phyloP scores from a whole-genome alignment of 2,888 invertebrate species.

The Tachina fera region DNA sequence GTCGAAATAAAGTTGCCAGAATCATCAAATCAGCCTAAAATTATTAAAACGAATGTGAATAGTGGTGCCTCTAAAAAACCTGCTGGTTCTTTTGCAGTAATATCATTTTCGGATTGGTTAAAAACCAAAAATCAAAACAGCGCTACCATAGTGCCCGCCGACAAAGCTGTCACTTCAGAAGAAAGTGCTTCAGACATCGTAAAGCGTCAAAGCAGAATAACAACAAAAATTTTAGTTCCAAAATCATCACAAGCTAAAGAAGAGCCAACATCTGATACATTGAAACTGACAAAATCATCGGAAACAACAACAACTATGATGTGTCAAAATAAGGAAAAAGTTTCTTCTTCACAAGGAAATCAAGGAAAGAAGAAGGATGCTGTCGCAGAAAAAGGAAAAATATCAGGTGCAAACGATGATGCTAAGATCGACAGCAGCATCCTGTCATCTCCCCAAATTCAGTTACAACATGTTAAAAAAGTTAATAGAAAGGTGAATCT shows the following conservation, averaged over 20 bases:
- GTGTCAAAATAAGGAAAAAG: constrained; percentile 1
- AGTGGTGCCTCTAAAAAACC: constrained; percentile 44
- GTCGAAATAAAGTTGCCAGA: background rate
- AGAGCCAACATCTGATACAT: background rate
- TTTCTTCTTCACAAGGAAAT: background rate
- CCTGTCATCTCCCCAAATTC: constrained; percentile 4
- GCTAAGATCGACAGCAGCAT: constrained; percentile 6
- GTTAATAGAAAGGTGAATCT: constrained; percentile 5
- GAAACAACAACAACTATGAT: background rate
- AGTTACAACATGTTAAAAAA: background rate
- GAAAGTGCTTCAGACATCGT: background rate
- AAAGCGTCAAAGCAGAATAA: constrained; percentile 6
- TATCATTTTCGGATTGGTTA: constrained; percentile 72
- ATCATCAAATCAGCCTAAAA: background rate
- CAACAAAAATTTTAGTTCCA: background rate
- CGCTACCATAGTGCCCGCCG: background rate
- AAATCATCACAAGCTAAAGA: constrained; percentile 6
- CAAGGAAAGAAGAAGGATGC: constrained; percentile 1
- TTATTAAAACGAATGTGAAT: constrained; percentile 17
- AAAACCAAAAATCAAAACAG: constrained; percentile 52
- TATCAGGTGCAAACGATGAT: background rate
- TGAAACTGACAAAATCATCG: background rate
- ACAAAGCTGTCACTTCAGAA: background rate
- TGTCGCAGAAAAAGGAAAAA: background rate
- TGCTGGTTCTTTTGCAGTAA: constrained; percentile 39